phyloP scores from a whole-genome alignment of 2,888 invertebrate species.

The Epistrophella euchroma region DNA sequence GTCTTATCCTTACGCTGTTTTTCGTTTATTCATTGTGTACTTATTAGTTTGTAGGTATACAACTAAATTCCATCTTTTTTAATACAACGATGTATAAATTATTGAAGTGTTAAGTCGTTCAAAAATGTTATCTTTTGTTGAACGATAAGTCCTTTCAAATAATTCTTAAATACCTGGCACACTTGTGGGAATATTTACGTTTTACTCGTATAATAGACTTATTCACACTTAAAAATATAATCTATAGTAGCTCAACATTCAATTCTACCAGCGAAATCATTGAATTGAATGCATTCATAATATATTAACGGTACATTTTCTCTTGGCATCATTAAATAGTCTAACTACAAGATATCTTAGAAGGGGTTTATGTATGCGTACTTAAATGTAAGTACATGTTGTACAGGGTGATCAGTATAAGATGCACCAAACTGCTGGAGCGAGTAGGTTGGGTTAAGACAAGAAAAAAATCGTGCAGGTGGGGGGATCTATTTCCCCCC shows the following conservation, averaged over 20 bases:
- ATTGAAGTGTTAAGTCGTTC: background rate
- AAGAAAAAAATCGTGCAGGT: too few relatives aligned
- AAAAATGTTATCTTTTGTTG: background rate
- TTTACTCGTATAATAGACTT: background rate
- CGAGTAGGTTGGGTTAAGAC: too few relatives aligned
- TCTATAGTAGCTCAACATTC: background rate
- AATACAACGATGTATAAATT: background rate
- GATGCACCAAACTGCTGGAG: too few relatives aligned
- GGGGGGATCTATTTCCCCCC: too few relatives aligned
- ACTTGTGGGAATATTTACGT: background rate
- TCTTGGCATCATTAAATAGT: background rate
- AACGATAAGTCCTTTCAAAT: background rate
- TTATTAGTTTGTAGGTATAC: background rate
- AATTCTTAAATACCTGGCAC: background rate
- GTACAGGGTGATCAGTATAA: too few relatives aligned
- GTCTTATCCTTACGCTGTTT: too few relatives aligned
- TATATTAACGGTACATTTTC: conserved; percentile 12
- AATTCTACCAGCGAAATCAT: background rate
- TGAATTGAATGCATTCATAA: background rate
- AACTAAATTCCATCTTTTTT: background rate
- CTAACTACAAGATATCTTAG: background rate
- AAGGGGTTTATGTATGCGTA: background rate
- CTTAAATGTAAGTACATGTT: too few relatives aligned
- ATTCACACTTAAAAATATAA: background rate
- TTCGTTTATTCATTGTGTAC: too few relatives aligned